Percentiles rank a stretch among this genome's conserved stretches.
These are phyloP conservation scores for Hanleya hanleyi DNA, from an alignment of 2,888 invertebrate genomes.

Conservation along the genomic window DNA sequence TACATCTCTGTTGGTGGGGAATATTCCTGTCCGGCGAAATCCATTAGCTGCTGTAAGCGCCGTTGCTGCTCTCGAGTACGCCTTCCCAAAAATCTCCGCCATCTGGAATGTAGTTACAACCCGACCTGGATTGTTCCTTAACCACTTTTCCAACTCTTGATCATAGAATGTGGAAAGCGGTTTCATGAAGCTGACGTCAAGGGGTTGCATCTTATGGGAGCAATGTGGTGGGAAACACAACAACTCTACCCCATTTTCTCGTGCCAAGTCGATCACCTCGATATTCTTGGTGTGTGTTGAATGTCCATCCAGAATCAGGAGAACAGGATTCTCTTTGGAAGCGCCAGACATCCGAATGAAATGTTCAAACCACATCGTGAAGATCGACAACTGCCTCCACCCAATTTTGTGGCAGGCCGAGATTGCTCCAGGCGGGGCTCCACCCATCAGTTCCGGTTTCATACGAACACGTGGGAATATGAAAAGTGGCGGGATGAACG, in stretches of 20 bases:
- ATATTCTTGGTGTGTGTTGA: not conserved
- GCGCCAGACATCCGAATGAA: not conserved
- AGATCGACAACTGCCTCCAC: not conserved
- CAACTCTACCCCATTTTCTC: not conserved
- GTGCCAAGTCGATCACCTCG: not conserved
- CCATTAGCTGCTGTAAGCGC: not conserved
- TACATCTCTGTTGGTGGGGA: not conserved
- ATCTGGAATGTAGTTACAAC: not conserved
- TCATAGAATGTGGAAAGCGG: not conserved
- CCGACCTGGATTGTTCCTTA: not conserved
- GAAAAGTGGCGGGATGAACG: not conserved
- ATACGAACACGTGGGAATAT: not conserved
- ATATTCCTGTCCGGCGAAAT: not conserved
- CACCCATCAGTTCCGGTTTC: not conserved
- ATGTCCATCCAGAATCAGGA: not conserved
- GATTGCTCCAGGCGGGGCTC: not conserved
- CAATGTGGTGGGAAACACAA: not conserved
- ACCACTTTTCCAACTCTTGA: constrained; percentile 2
- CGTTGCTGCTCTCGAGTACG: not conserved
- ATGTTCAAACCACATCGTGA: constrained; percentile 9
- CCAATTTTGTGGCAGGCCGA: not conserved
- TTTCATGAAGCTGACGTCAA: constrained; percentile 6
- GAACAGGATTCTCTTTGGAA: not conserved
- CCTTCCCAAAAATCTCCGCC: not conserved
- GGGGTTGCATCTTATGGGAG: constrained; percentile 11